Conservation (phyloP, 2,888 invertebrate genomes). For the Siphlonurus alternatus region DNA sequence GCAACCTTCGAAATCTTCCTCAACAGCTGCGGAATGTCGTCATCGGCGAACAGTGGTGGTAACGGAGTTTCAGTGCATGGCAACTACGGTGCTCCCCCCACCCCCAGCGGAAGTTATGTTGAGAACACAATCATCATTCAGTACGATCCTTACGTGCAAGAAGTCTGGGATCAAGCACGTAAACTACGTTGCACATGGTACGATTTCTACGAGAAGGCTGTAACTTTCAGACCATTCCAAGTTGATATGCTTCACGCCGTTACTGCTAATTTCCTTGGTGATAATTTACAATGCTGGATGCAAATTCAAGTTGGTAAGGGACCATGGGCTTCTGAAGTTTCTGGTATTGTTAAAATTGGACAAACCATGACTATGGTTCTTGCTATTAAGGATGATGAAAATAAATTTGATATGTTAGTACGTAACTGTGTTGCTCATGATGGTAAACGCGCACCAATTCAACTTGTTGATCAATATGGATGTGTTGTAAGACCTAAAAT, state of each 20-base stretch:
- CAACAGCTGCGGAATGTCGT: slow-evolving; percentile 85
- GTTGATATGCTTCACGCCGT: slow-evolving; percentile 92
- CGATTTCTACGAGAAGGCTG: slow-evolving; percentile 89
- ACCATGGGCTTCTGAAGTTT: slow-evolving; percentile 94
- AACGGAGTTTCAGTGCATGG: slow-evolving; percentile 10
- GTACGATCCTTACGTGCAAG: slow-evolving; percentile 87
- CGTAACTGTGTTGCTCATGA: slow-evolving; percentile 90
- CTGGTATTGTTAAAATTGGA: slow-evolving; percentile 88
- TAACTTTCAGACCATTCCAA: slow-evolving; percentile 87
- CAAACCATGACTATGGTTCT: slow-evolving; percentile 96
- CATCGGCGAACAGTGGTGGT: slow-evolving; percentile 67
- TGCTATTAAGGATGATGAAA: slow-evolving; percentile 89
- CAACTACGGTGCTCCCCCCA: slow-evolving; percentile 60
- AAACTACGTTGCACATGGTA: slow-evolving; percentile 90
- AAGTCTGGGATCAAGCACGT: slow-evolving; percentile 90
- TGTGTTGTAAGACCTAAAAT: slow-evolving; percentile 88
- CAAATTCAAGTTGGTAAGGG: slow-evolving; percentile 93
- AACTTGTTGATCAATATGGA: slow-evolving; percentile 82
- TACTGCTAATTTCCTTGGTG: slow-evolving; percentile 87
- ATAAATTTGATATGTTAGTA: slow-evolving; percentile 90
- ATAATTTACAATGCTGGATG: slow-evolving; percentile 95
- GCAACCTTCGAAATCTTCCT: slow-evolving; percentile 88
- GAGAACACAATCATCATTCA: slow-evolving; percentile 91
- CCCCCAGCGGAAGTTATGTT: slow-evolving; percentile 82
- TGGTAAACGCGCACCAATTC: slow-evolving; percentile 83